Evolutionary conservation across 2,888 invertebrate genomes (phyloP).

Genomic region (Ichneumon xanthorius): DNA sequence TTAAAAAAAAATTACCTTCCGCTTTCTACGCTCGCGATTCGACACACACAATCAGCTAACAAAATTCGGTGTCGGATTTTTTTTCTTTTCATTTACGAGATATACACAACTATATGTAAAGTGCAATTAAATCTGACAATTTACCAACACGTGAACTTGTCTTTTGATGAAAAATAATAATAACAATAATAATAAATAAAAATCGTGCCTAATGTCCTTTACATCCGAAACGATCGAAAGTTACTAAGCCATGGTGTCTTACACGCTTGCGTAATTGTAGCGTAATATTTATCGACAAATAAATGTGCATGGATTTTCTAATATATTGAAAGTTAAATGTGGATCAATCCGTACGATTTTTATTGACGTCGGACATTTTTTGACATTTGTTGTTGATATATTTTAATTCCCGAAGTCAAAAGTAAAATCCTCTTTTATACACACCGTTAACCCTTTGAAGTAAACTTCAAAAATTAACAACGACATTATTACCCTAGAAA

Average conservation of each 20-base stretch:
- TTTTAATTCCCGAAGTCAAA: neutral
- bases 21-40: conserved; percentile 21
- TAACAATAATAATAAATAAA: neutral
- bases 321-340: neutral
- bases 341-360: conserved; percentile 20
- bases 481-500: conserved; percentile 48
- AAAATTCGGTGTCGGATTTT: conserved; percentile 4
- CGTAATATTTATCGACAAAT: conserved; percentile 14
- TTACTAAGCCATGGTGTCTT: conserved; percentile 53
- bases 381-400: neutral
- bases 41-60: neutral
- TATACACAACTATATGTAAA: conserved; percentile 25
- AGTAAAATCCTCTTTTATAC: neutral
- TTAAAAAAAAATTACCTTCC: conserved; percentile 16
- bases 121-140: conserved; percentile 46
- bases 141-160: conserved; percentile 32
- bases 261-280: conserved; percentile 14
- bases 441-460: neutral
- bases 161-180: conserved; percentile 7
- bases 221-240: conserved; percentile 46
- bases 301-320: conserved; percentile 7
- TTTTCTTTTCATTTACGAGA: neutral
- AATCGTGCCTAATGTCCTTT: conserved; percentile 60
- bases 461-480: conserved; percentile 14
- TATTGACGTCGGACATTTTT: neutral